Base-by-base conservation (phyloP, 2,888 invertebrate genomes). In the Rotaria socialis region DNA sequence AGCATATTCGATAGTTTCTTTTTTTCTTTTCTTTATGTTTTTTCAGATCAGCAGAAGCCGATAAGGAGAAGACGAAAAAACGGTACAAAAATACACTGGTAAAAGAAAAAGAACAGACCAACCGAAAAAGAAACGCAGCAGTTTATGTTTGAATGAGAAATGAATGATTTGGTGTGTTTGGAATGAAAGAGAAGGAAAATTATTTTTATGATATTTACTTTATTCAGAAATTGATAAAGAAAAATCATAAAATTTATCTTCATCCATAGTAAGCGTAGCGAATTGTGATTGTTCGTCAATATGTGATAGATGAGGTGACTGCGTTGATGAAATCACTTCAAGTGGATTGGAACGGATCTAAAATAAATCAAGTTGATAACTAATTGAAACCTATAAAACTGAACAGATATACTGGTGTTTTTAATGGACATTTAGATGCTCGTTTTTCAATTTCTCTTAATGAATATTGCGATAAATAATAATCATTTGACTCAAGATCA, bases 401-500 rank as follows among this genome's bases (percentile, higher is more conserved):
- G 19, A 75, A 58, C 24, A 0, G 0, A 43, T 14, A 10, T 75
- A 75, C 75, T 43, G 75, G 19, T 22, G 10, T 16, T 75, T 75
- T 41, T 43, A 41, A 75, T 43, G 75, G 75, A 43, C 41, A 41
- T 75, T 22, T 16, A 19, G 19, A 7, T 27, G 10, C 8, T 43
- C 24, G 8, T 41, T 75, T 4, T 75, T 75, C 75, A 24, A 75
- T 75, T 6, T 75, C 41, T 75, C 43, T 5, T 22, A 75, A 43
- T 43, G 75, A 43, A 43, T 75, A 75, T 24, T 41, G 43, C 11
- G 41, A 41, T 41, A 24, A 43, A 75, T 43, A 75, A 24, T 6
- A 75, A 24, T 19, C 7, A 24, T 10, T 41, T 22, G 6, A 43
- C 16, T 16, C 11, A 22, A 75, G 43, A 19, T 95, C 94, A 85